Evolutionary conservation across 2,113 vertebrate genomes (phyloP), one percentile per base, ranked within the genome.

Genomic region (Heterocephalus glaber): DNA sequence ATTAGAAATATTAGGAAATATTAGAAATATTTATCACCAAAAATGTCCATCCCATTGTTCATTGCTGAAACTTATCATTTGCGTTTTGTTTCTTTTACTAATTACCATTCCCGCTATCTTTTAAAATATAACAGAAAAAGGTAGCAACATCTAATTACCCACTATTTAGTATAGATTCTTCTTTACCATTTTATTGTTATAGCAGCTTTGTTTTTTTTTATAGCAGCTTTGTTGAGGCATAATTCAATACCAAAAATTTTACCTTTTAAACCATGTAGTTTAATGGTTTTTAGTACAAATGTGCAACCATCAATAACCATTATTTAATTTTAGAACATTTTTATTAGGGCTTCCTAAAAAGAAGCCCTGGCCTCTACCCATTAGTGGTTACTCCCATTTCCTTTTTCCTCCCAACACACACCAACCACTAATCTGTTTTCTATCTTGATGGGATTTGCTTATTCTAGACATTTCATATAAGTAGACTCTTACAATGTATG

Each of bases 11-110:
- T 95, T 92, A 87, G 56, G 82, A 89, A 83, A 9, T 11, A 16
- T 84, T 4, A 58, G 83, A 91, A 95, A 61, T 84, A 84, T 72
- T 93, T 93, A n/a, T 74, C 44, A 76, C 61, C n/a, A 58, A 14
- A 82, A 70, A 54, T 35, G 3, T 82, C 26, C 47, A 52, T 74
- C 30, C 3, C 4, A 9, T 56, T 65, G 8, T 88, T 86, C 28
- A n/a, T 26, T 86, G 54, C 83, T 95, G 61, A 94, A 82, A n/a
- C n/a, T 77, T 44, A 66, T 85, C 70, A 68, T 83, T 96, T 61
- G n/a, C 38, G 77, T 77, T 93, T 74, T 11, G 54, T 91, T 61
- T 20, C 30, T 91, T 80, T 86, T 74, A 65, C 63, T 95, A 91
- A n/a, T 80, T 81, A 87, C 58, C 30, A 52, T 60, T 90, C 16